These are phyloP conservation scores for Lamprotornis superbus DNA, from an alignment of 2,113 vertebrate genomes.

Conservation along the genomic window DNA sequence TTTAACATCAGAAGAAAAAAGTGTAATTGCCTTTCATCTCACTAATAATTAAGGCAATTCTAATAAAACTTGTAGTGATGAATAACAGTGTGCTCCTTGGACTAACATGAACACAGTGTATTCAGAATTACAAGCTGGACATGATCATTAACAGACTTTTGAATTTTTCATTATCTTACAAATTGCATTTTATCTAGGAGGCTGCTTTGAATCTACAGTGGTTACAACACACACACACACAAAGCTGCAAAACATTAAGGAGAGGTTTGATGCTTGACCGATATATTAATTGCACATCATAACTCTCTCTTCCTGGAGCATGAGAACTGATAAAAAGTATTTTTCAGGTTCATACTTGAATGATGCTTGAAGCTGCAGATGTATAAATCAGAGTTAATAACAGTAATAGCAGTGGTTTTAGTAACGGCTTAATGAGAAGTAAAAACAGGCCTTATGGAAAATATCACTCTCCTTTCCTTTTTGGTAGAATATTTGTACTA, in stretches of 20 bases:
- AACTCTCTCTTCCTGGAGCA: neutral
- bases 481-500: neutral
- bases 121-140: neutral
- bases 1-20: neutral
- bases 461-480: neutral
- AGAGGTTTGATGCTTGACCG: neutral
- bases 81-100: neutral
- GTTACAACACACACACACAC: neutral
- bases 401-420: neutral
- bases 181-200: neutral
- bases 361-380: neutral
- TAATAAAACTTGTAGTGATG: neutral
- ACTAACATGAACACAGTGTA: neutral
- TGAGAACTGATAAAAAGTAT: neutral
- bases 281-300: neutral
- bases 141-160: neutral
- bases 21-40: neutral
- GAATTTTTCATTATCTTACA: neutral
- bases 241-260: neutral
- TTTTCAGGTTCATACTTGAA: neutral
- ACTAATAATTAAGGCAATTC: neutral
- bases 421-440: neutral
- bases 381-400: neutral
- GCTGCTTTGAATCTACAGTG: neutral
- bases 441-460: neutral